Base-by-base conservation (phyloP, 2,113 vertebrate genomes). In the Nansenia antarctica region DNA sequence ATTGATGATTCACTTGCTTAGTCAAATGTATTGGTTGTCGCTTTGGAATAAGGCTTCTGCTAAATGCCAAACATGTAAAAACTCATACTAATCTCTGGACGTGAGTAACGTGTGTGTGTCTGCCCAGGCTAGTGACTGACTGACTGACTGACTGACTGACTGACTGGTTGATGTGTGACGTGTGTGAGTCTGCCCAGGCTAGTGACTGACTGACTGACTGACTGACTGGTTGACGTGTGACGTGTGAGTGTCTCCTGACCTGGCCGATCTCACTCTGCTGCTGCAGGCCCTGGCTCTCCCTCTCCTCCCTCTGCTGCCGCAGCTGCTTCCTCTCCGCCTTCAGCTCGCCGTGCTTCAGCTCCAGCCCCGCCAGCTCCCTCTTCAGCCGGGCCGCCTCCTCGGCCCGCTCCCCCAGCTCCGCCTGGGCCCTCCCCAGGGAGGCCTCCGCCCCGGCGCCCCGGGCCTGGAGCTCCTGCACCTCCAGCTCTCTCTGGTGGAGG, bases 281-380 rank as follows among this genome's bases (percentile, higher is more conserved):
- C 11, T 5, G 5, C 35, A 37, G 35, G 35, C 35, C 35, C 35
- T 7, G n/a, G 62, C 93, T 96, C 54, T 99, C 96, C 68, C 94
- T 96, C 68, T 99, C 96, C 66, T 99, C 96, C 62, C 88, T 92
- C 79, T 98, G 96, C 60, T 98, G 97, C 30, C 96, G 95, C 1
- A 96, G 82, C 85, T 98, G 98, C 80, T 99, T 99, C 75, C 92
- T 93, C 72, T 98, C 96, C 0, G 93, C 94, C 80, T 96, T 98
- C 42, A 99, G 86, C 82, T 96, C 95, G 27, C 96, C 94, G 24
- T 94, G 90, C 71, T 92, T 95, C n/a, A 90, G 86, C 87, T 98
- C 97, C 45, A 95, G 86, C 81, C 98, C 95, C 0, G 86, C 82
- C 11, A 98, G 79, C 78, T 99, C 96, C 59, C 85, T 92, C 87